Percentiles rank a stretch among this genome's conserved stretches.
Conservation (phyloP, 2,797 vertebrate genomes). For the Myotis myotis region DNA sequence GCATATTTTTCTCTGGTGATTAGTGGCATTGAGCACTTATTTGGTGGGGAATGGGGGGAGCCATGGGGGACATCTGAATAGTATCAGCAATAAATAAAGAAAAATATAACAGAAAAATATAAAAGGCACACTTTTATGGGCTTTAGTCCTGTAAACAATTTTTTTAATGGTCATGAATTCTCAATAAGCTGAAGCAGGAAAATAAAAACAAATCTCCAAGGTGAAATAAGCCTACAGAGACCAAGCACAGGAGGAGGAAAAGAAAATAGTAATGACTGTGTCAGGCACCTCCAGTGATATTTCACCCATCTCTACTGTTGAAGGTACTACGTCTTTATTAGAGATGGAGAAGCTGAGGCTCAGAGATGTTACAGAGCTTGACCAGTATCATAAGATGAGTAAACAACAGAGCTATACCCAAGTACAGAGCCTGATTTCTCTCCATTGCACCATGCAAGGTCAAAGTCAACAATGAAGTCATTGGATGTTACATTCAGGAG, state of each 20-base stretch:
- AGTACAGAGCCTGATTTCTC: not conserved
- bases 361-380: not conserved
- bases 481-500: not conserved
- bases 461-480: conserved; percentile 20
- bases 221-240: conserved; percentile 1
- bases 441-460: not conserved
- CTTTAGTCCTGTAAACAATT: conserved; percentile 24
- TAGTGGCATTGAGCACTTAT: not conserved
- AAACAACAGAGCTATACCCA: not conserved
- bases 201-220: conserved; percentile 57
- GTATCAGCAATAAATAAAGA: not conserved
- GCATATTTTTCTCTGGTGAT: conserved; percentile 4
- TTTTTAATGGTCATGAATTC: conserved; percentile 41
- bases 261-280: not conserved
- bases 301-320: not conserved
- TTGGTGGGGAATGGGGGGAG: not conserved
- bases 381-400: not conserved
- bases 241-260: not conserved
- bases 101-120: not conserved
- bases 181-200: conserved; percentile 30
- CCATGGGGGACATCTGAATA: not conserved
- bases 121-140: conserved; percentile 43
- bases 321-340: not conserved
- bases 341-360: not conserved
- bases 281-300: not conserved